Conservation (phyloP, 2,888 invertebrate genomes). For the Eristalis intricaria region DNA sequence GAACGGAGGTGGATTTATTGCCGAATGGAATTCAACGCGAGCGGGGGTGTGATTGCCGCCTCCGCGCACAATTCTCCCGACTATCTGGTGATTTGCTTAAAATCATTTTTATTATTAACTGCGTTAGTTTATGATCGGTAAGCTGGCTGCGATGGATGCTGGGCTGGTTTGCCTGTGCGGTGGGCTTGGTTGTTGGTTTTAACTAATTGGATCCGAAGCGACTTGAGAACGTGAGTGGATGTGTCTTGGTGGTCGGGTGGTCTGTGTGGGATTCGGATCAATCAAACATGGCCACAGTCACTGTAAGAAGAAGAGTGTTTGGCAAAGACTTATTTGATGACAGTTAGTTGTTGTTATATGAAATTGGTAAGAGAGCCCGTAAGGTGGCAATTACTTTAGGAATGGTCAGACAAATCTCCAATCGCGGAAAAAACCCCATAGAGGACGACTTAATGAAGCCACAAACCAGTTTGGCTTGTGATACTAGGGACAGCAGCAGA, state of each 20-base stretch:
- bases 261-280: background rate
- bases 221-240: background rate
- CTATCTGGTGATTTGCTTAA: conserved; percentile 40
- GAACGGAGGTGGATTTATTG: conserved; percentile 57
- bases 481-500: too few species aligned
- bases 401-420: too few species aligned
- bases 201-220: conserved; percentile 17
- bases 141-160: background rate
- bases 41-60: conserved; percentile 12
- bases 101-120: conserved; percentile 33
- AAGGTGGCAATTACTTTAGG: too few species aligned
- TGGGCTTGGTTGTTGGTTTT: background rate
- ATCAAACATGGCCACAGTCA: background rate
- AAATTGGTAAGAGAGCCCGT: too few species aligned
- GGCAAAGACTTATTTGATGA: too few species aligned
- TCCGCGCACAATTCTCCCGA: background rate
- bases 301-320: too few species aligned
- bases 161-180: background rate
- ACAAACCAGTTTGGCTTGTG: too few species aligned
- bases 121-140: conserved; percentile 34
- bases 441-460: too few species aligned
- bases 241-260: background rate
- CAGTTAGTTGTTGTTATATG: too few species aligned
- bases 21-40: conserved; percentile 21
- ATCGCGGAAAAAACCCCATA: too few species aligned